Conservation (phyloP, 2,113 vertebrate species). For the Paedocypris sp. region DNA sequence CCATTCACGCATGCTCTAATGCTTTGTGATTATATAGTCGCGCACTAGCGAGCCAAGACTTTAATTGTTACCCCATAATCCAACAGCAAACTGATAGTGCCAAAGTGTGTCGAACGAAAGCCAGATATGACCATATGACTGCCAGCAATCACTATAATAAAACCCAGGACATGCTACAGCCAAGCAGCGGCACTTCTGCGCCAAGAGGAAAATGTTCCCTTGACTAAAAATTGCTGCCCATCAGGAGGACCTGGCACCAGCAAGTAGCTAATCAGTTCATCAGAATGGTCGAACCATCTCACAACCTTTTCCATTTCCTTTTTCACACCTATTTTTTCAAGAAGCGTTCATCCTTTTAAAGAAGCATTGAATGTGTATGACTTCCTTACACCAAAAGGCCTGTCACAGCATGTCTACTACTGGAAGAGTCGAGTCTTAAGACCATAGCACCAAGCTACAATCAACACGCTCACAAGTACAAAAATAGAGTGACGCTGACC, state of each 20-base stretch:
- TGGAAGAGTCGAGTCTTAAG: constrained; percentile 26
- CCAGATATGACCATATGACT: constrained; percentile 17
- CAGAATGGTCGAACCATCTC: background rate
- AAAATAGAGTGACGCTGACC: constrained; percentile 29
- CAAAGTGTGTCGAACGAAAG: constrained; percentile 22
- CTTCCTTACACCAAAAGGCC: constrained; percentile 20
- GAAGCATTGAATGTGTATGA: constrained; percentile 18
- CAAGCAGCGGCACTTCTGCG: constrained; percentile 11
- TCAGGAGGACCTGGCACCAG: constrained; percentile 27
- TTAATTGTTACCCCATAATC: constrained; percentile 32
- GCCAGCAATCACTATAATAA: constrained; percentile 39
- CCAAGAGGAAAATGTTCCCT: constrained; percentile 37
- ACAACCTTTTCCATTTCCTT: background rate
- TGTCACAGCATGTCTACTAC: constrained; percentile 11
- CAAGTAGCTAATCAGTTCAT: background rate
- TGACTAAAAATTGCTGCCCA: constrained; percentile 19
- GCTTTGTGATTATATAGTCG: constrained; percentile 30
- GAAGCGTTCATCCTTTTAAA: constrained; percentile 26
- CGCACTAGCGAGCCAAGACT: constrained; percentile 13
- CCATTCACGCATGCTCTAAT: constrained; percentile 16
- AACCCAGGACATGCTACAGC: constrained; percentile 16
- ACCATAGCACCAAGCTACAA: constrained; percentile 7
- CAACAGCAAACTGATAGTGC: constrained; percentile 33
- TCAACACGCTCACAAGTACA: background rate
- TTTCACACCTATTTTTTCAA: background rate